Conservation (phyloP, 1,140 invertebrate species). For the Drosophila erecta region DNA sequence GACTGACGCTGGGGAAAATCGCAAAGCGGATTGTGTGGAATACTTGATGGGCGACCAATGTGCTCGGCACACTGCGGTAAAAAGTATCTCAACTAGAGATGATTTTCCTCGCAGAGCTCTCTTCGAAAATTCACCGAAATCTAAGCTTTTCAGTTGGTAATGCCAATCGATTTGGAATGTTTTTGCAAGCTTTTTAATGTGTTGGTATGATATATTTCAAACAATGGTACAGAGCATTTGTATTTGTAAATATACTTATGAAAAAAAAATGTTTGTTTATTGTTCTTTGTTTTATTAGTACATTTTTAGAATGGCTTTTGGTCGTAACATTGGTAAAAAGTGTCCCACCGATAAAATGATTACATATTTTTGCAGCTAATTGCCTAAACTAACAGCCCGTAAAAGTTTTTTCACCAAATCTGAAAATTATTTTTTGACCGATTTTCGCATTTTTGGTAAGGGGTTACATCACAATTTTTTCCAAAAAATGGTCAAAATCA, state of each 20-base stretch:
- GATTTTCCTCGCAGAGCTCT: neutral
- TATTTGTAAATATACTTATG: neutral
- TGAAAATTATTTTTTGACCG: no score
- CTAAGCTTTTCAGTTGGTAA: no score
- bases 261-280: no score
- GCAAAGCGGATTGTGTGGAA: slow-evolving; percentile 68
- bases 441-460: neutral
- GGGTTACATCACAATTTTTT: neutral
- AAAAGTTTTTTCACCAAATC: no score
- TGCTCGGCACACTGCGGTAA: slow-evolving; percentile 27
- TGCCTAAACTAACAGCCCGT: no score
- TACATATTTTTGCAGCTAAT: no score
- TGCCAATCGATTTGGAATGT: no score
- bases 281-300: no score
- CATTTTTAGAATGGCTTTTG: no score
- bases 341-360: no score
- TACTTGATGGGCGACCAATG: slow-evolving; percentile 66
- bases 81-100: neutral
- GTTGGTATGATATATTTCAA: neutral
- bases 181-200: neutral
- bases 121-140: no score
- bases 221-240: neutral
- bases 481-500: neutral
- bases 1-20: neutral
- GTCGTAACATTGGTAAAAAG: no score